These are phyloP conservation scores for Takifugu bimaculatus DNA, from an alignment of 2,113 vertebrate species.

Conservation along the genomic window DNA sequence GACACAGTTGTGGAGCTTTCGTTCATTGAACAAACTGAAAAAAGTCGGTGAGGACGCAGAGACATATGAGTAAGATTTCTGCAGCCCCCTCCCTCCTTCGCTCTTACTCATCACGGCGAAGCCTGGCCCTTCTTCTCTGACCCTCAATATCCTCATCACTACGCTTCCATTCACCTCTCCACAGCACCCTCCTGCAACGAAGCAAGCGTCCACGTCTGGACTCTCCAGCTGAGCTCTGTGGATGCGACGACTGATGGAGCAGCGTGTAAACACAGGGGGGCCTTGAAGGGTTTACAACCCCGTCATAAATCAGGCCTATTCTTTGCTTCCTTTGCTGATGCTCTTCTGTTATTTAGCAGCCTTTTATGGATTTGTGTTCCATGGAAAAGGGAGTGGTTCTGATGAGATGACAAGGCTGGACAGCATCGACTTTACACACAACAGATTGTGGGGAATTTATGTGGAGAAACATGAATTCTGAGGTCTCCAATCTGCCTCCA, in stretches of 20 bases:
- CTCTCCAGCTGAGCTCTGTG: slow-evolving; percentile 7
- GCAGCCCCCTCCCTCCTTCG: slow-evolving; percentile 20
- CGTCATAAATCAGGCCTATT: slow-evolving; percentile 59
- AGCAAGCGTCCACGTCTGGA: no score
- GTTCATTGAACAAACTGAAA: not conserved
- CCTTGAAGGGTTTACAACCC: slow-evolving; percentile 51
- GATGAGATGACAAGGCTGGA: no score
- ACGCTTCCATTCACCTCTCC: no score
- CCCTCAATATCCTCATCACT: slow-evolving; percentile 52
- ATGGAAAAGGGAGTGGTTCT: no score
- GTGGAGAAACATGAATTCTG: no score
- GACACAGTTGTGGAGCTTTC: not conserved
- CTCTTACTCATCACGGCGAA: slow-evolving; percentile 63
- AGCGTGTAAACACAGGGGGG: slow-evolving; percentile 29
- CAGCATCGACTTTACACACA: no score
- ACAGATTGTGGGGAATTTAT: no score
- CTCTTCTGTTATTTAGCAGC: slow-evolving; percentile 68
- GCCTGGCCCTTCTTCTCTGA: slow-evolving; percentile 51
- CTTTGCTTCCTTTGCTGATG: slow-evolving; percentile 58
- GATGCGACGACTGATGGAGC: slow-evolving; percentile 42
- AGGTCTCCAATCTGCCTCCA: no score
- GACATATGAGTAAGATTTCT: slow-evolving; percentile 34
- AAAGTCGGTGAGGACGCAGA: not conserved
- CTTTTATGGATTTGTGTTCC: not conserved
- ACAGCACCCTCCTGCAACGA: no score